Conservation (phyloP, 1,140 invertebrate genomes). For the Trypoxylus dichotomus region DNA sequence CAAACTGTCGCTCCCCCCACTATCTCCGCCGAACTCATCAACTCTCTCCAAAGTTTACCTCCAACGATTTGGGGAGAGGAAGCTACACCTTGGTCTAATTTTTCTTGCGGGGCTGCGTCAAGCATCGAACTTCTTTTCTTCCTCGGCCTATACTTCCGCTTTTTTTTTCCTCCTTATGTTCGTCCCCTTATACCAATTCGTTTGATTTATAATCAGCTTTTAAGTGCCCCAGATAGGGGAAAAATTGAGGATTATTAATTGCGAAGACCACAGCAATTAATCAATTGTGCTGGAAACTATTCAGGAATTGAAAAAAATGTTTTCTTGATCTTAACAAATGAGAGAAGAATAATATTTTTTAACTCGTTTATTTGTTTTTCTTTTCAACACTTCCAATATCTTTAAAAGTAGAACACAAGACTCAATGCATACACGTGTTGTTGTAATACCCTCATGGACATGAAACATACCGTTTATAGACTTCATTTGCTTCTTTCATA, state of each 20-base stretch:
- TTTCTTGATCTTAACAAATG: no score
- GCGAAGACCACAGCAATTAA: neutral
- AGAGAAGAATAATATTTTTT: no score
- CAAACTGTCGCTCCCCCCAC: neutral
- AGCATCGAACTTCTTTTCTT: neutral
- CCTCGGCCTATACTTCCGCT: neutral
- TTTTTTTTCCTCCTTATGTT: neutral
- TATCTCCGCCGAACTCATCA: neutral
- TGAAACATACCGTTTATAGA: no score
- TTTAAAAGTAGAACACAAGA: no score
- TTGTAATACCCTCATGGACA: no score
- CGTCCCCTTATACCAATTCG: neutral
- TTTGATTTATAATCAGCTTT: neutral
- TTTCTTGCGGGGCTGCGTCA: neutral
- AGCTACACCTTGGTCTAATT: constrained; percentile 14
- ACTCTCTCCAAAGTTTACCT: neutral
- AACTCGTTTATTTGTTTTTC: no score
- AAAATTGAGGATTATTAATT: neutral
- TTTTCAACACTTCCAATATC: no score
- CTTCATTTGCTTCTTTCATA: no score
- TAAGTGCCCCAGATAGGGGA: neutral
- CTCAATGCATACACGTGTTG: no score
- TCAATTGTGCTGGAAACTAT: neutral
- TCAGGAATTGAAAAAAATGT: no score
- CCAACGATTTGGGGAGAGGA: neutral